A percentile compares a stretch with the other conserved stretches of the same genome.
Evolutionary conservation across 2,113 vertebrate species (phyloP).

Genomic region (Monopterus albus): DNA sequence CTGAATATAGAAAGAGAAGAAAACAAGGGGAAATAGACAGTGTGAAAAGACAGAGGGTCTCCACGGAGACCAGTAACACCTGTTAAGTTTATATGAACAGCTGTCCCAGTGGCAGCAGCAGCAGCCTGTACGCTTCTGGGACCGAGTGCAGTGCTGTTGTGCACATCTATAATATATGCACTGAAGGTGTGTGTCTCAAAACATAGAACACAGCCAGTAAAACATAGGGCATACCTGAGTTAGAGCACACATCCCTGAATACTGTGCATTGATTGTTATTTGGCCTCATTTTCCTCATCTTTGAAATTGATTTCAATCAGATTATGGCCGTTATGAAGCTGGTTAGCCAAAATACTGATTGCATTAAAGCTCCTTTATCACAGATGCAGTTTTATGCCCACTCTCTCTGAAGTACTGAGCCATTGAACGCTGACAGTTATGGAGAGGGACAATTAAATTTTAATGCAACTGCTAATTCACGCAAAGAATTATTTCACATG

Average conservation of each 20-base stretch:
- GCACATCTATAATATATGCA: conserved; percentile 56
- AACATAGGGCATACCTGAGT: neutral
- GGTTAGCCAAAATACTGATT: conserved; percentile 18
- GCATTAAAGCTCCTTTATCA: conserved; percentile 23
- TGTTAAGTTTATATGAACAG: conserved; percentile 65
- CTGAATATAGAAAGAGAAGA: neutral
- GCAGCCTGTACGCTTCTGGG: conserved; percentile 38
- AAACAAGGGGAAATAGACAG: conserved; percentile 17
- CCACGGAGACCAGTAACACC: conserved; percentile 49
- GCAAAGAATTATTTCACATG: conserved; percentile 7
- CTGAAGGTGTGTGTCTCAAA: conserved; percentile 26
- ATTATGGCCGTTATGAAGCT: neutral
- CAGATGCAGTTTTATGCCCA: conserved; percentile 22
- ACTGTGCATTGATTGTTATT: conserved; percentile 12
- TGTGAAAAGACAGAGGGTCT: conserved; percentile 27
- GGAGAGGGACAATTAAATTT: conserved; percentile 31
- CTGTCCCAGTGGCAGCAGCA: conserved; percentile 42
- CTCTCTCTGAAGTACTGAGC: conserved; percentile 16
- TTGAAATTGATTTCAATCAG: conserved; percentile 26
- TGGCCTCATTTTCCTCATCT: neutral
- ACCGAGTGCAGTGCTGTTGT: conserved; percentile 36
- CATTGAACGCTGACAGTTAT: conserved; percentile 8
- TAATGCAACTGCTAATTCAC: conserved; percentile 29
- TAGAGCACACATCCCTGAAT: neutral
- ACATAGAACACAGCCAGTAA: conserved; percentile 1